A percentile compares a stretch with the other conserved stretches of the same genome.
Conservation (phyloP, 2,888 invertebrate species). For the Saturnia japonica region DNA sequence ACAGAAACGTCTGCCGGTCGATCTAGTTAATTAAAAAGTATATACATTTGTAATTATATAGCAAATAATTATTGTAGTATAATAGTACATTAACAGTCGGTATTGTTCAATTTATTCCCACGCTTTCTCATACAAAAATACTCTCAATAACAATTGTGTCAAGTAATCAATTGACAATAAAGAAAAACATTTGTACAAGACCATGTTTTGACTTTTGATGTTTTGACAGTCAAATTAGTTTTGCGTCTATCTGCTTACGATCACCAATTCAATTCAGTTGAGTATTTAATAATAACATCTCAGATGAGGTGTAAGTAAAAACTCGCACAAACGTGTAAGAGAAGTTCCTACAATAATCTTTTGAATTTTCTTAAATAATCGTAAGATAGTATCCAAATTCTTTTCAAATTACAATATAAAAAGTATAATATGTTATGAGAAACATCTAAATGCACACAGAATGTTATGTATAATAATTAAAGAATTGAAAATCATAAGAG, state of each 20-base stretch:
- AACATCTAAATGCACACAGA: not conserved
- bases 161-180: slow-evolving; percentile 53
- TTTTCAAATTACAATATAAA: not conserved
- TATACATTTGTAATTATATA: not conserved
- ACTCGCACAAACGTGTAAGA: not conserved
- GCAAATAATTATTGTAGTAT: not conserved
- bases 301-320: not conserved
- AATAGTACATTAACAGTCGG: not conserved
- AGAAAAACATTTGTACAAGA: slow-evolving; percentile 64
- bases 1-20: too few species aligned
- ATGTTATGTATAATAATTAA: too few species aligned
- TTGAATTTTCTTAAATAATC: not conserved
- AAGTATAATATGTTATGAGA: not conserved
- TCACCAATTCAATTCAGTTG: slow-evolving; percentile 41
- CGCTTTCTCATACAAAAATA: slow-evolving; percentile 50
- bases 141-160: slow-evolving; percentile 50
- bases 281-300: slow-evolving; percentile 56
- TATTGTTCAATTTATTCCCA: slow-evolving; percentile 41
- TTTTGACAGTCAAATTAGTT: slow-evolving; percentile 48
- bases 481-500: too few species aligned
- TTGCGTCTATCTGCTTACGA: slow-evolving; percentile 39
- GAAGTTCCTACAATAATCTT: not conserved
- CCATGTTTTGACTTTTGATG: slow-evolving; percentile 53
- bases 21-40: too few species aligned
- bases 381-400: not conserved